These are phyloP conservation scores for Sebastiscus tertius DNA, from an alignment of 2,797 vertebrate species.

Conservation along the genomic window DNA sequence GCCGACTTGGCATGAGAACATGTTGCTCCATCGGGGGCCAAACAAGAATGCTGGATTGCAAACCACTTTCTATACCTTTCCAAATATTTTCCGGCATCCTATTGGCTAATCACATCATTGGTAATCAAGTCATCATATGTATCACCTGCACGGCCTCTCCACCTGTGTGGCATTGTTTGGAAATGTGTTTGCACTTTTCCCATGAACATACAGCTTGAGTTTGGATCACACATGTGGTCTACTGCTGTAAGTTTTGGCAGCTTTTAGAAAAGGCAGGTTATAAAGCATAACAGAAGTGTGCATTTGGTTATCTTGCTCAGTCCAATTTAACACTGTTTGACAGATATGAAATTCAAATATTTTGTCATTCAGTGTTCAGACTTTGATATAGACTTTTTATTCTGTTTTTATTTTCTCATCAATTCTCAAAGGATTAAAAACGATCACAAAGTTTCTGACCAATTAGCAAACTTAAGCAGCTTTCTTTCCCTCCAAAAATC, in stretches of 20 bases:
- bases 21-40: background rate
- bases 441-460: background rate
- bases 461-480: background rate
- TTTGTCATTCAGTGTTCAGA: background rate
- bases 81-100: background rate
- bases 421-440: background rate
- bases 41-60: background rate
- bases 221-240: slow-evolving; percentile 3
- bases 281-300: background rate
- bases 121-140: background rate
- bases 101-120: background rate
- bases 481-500: background rate
- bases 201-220: slow-evolving; percentile 13
- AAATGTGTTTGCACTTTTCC: slow-evolving; percentile 3
- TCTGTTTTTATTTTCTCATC: background rate
- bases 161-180: background rate
- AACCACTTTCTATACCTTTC: background rate
- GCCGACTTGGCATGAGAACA: background rate
- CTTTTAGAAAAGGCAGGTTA: background rate
- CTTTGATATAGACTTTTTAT: background rate
- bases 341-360: background rate
- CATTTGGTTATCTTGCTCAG: background rate
- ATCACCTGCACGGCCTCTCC: background rate
- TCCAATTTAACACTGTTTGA: background rate
- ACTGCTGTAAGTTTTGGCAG: background rate